Conservation (phyloP, 2,888 invertebrate species). For the Sphaeridia pumilis region DNA sequence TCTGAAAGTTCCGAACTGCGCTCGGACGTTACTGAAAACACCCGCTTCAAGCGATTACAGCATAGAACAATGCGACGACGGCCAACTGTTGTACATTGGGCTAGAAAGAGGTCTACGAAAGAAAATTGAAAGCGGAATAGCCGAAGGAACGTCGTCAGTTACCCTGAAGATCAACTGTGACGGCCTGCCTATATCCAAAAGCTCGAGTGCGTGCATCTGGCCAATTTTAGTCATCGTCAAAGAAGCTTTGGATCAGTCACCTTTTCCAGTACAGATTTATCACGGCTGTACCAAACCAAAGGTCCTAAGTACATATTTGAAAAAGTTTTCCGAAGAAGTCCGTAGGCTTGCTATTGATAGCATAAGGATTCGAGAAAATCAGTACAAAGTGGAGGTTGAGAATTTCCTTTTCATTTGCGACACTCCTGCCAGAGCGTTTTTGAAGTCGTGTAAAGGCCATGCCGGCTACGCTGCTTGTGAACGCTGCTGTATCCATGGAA, state of each 20-base stretch:
- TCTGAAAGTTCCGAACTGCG: neutral
- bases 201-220: slow-evolving; percentile 13
- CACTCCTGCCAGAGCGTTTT: neutral
- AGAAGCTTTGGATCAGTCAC: neutral
- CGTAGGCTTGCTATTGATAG: neutral
- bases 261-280: slow-evolving; percentile 6
- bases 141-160: neutral
- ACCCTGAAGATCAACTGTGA: neutral
- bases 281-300: slow-evolving; percentile 9
- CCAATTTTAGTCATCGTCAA: slow-evolving; percentile 8
- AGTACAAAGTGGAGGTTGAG: neutral
- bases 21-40: neutral
- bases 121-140: neutral
- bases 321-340: slow-evolving; percentile 3
- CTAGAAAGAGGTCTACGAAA: neutral
- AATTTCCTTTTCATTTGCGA: neutral
- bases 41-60: neutral
- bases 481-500: neutral
- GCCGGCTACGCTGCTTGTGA: neutral
- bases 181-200: slow-evolving; percentile 12
- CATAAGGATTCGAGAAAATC: neutral
- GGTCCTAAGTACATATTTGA: neutral
- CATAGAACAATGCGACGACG: neutral
- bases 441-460: neutral
- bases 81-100: neutral